A percentile compares a stretch with the other conserved stretches of the same genome.
phyloP scores from a whole-genome alignment of 2,113 vertebrate genomes.

The Psilopsiagon aymara region DNA sequence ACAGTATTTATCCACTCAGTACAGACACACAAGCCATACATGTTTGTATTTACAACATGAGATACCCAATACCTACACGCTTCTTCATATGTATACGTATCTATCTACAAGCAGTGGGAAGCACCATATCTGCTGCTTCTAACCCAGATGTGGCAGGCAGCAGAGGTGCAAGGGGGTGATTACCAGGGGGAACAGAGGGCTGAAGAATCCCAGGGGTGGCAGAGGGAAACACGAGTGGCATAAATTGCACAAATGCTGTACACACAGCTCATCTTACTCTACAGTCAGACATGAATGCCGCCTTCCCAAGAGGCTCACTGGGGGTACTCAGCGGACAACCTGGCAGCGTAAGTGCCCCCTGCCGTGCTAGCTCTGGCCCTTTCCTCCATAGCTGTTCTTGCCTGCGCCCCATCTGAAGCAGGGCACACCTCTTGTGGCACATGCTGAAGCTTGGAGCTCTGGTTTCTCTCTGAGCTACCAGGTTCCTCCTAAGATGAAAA shows the following conservation, averaged over 20 bases:
- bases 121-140: rapidly evolving
- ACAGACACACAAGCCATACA: not conserved
- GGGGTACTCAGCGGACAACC: not conserved
- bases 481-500: not conserved
- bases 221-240: not conserved
- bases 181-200: not conserved
- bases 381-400: not conserved
- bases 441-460: not conserved
- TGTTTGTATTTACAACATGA: not conserved
- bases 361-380: rapidly evolving
- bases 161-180: not conserved
- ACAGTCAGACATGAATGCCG: rapidly evolving
- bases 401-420: not conserved
- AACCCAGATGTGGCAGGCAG: not conserved
- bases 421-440: not conserved
- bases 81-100: not conserved
- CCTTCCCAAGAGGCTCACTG: not conserved
- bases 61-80: rapidly evolving
- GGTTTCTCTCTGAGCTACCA: not conserved
- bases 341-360: too few species aligned
- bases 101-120: not conserved
- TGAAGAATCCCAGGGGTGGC: not conserved
- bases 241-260: not conserved
- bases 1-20: rapidly evolving
- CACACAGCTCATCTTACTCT: not conserved